Evolutionary conservation across 2,797 vertebrate species (phyloP), one percentile per base, ranked within the genome.

Genomic region (Crypturellus tataupa): DNA sequence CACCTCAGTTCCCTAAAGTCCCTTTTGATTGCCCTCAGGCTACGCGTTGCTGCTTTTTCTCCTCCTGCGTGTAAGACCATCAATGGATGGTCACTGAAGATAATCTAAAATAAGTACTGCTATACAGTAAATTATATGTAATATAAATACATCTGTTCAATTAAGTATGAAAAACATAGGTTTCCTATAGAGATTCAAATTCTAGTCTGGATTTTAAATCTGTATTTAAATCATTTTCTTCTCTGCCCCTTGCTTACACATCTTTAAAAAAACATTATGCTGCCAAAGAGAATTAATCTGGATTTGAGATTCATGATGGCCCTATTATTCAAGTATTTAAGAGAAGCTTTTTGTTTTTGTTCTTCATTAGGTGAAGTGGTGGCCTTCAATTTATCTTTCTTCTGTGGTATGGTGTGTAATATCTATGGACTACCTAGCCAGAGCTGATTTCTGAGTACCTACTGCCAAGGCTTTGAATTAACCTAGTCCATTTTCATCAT

Each of bases 201-300:
- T 86, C 63, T 65, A 72, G 18, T 49, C 55, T 65, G 0, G 51
- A 23, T 55, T 35, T 75, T 89, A 91, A 93, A 95, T 27, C 33
- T 51, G n/a, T 39, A 39, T 39, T 39, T 39, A 39, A 39, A 79
- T 60, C 2, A 60, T 91, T 93, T 95, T 92, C 35, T 91, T 94
- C 56, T 29, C 67, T 35, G 70, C 15, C 23, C 42, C 81, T 94
- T 91, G 31, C 85, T 87, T 88, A 59, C 75, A 49, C 20, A 60
- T 42, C 33, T 92, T 91, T 87, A 89, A 70, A 85, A 85, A 91
- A 31, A n/a, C 31, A 87, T 69, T 87, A 53, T 53, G 27, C n/a
- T 92, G 80, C 69, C 87, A 81, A 92, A 91, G 85, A 92, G 63
- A 70, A 94, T 95, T 96, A 97, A 95, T 75, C 10, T 70, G 85